A percentile compares a stretch with the other conserved stretches of the same genome.
Conservation (phyloP, 2,113 vertebrate genomes). For the Poecilia latipinna region DNA sequence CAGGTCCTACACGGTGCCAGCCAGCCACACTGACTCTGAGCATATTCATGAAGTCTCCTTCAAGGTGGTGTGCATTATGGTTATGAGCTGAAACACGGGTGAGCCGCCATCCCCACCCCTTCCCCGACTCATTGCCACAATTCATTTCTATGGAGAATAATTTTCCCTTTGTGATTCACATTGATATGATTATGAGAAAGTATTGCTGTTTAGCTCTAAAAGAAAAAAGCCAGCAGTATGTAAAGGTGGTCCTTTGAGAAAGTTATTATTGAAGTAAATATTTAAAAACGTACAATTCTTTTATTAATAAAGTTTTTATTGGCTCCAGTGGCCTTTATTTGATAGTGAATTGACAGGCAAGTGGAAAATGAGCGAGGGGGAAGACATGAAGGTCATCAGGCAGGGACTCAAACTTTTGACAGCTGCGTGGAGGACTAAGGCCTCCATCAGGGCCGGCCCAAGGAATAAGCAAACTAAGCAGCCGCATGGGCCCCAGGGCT, state of each 20-base stretch:
- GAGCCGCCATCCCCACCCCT: neutral
- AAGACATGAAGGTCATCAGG: too few relatives aligned
- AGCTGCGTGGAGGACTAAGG: too few relatives aligned
- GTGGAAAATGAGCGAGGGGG: too few relatives aligned
- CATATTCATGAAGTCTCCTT: constrained; percentile 64
- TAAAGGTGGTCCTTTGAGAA: constrained; percentile 3
- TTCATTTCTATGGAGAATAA: constrained; percentile 51
- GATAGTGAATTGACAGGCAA: too few relatives aligned
- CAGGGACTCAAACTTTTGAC: too few relatives aligned
- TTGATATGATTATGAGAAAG: constrained; percentile 57
- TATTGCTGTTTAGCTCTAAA: constrained; percentile 27
- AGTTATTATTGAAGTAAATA: constrained; percentile 33
- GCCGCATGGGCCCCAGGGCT: too few relatives aligned
- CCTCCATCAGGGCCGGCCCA: too few relatives aligned
- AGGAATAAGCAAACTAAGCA: too few relatives aligned
- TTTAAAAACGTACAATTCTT: too few relatives aligned
- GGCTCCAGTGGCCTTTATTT: too few relatives aligned
- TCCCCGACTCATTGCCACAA: constrained; percentile 20
- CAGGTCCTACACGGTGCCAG: constrained; percentile 61
- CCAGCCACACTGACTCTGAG: constrained; percentile 55
- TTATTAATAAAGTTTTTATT: too few relatives aligned
- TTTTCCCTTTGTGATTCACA: constrained; percentile 60
- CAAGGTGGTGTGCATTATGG: constrained; percentile 54
- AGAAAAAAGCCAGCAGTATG: neutral
- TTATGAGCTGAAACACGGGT: constrained; percentile 63